Conservation (phyloP, 2,113 vertebrate species). For the Mustela lutreola region DNA sequence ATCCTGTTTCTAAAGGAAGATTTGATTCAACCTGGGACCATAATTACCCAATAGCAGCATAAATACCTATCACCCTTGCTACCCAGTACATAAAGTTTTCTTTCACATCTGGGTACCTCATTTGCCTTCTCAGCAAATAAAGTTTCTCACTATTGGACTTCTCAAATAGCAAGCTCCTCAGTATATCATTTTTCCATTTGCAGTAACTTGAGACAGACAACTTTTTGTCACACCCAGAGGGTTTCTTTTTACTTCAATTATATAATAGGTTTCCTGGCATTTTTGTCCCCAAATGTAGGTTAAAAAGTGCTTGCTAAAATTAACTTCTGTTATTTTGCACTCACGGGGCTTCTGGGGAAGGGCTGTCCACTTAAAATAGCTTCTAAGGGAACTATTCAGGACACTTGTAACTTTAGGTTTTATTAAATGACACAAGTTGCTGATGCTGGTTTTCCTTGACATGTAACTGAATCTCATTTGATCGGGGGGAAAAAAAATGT, state of each 20-base stretch:
- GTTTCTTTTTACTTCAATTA: conserved; percentile 83
- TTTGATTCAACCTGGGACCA: neutral
- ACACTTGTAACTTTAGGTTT: conserved; percentile 79
- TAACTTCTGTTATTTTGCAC: conserved; percentile 77
- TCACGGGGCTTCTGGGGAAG: conserved; percentile 65
- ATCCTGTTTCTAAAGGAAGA: neutral
- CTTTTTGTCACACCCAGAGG: conserved; percentile 80
- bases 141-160: conserved; percentile 28
- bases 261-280: conserved; percentile 81
- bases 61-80: neutral
- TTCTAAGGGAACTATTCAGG: conserved; percentile 79
- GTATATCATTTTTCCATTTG: conserved; percentile 83
- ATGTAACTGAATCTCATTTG: conserved; percentile 69
- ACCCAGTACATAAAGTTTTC: neutral
- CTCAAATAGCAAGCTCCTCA: conserved; percentile 50
- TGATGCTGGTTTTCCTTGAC: conserved; percentile 67
- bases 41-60: neutral
- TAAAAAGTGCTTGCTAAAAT: conserved; percentile 82
- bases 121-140: conserved; percentile 68
- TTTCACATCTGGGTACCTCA: neutral
- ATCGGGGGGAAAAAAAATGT: neutral
- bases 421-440: conserved; percentile 74
- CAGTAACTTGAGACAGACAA: conserved; percentile 77
- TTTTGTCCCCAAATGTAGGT: conserved; percentile 82
- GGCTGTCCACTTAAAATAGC: conserved; percentile 76